These are phyloP conservation scores for Himalopsyche japonica DNA, from an alignment of 2,888 invertebrate genomes.

Conservation along the genomic window DNA sequence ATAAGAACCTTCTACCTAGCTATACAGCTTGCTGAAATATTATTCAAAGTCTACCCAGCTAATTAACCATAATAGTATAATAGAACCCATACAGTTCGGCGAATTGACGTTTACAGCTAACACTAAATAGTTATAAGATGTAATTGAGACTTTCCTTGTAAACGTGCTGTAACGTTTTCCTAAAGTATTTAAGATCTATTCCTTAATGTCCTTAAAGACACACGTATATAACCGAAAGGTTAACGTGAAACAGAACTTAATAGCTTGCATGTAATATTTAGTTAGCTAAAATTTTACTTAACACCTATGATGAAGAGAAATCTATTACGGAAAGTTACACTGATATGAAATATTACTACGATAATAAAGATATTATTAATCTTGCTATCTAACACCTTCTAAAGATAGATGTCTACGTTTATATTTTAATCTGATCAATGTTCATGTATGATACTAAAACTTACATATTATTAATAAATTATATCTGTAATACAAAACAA, in stretches of 20 bases:
- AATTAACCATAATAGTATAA: slow-evolving; percentile 17
- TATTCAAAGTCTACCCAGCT: slow-evolving; percentile 9
- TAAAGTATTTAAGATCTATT: slow-evolving; percentile 20
- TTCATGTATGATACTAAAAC: not conserved
- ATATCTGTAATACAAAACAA: not conserved
- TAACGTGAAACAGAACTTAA: slow-evolving; percentile 10
- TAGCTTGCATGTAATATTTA: slow-evolving; percentile 11
- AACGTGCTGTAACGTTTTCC: slow-evolving; percentile 7
- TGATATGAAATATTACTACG: not conserved
- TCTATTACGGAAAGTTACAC: not conserved
- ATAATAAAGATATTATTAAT: not conserved
- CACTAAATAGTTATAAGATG: slow-evolving; percentile 10
- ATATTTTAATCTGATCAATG: not conserved
- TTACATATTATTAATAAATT: not conserved
- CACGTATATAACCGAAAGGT: slow-evolving; percentile 8
- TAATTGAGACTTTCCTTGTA: slow-evolving; percentile 9
- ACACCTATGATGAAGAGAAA: slow-evolving; percentile 15
- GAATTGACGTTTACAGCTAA: slow-evolving; percentile 14
- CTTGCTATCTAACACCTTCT: not conserved
- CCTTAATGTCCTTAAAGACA: slow-evolving; percentile 16
- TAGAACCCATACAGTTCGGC: not conserved
- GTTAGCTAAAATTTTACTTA: slow-evolving; percentile 15
- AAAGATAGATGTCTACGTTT: not conserved
- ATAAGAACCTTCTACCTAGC: not conserved
- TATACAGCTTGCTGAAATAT: not conserved